Base-by-base conservation (phyloP, 2,797 vertebrate species). In the Furcifer pardalis region DNA sequence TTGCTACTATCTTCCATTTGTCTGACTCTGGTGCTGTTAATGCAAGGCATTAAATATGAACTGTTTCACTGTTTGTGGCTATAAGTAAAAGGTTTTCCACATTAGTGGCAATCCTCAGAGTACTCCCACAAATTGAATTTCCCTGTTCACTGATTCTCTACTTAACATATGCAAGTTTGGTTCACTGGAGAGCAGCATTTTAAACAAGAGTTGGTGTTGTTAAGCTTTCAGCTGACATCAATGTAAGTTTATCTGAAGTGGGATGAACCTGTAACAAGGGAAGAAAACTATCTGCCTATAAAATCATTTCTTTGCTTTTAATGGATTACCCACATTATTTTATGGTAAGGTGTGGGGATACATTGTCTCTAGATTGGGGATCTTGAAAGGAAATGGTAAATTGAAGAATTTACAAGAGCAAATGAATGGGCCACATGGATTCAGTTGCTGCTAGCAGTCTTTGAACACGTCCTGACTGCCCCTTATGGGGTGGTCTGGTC, bases 171-270 rank as follows among this genome's bases (percentile, higher is more conserved):
- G 35, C 59, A 35, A 25, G 56, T 52, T 60, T 78, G 66, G 66
- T 72, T 86, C 66, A 72, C 68, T 56, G 80, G 15, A 87, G 30
- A 7, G 30, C 49, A 65, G n/a, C 76, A 42, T 68, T 91, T 83
- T 85, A 87, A 87, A 76, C 32, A 89, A 46, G 65, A 21, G 56
- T 25, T 56, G 42, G 65, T 79, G n/a, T 81, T 86, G 81, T 84
- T 59, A 46, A 74, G 2, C 37, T 90, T 88, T 89, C 21, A 5
- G 12, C 30, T 69, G 59, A 15, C 79, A 82, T 65, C 87, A 73
- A 46, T 84, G 5, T 49, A 77, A 80, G 40, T 86, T 84, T 2
- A 63, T 77, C 79, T 81, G 85, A 86, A 88, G 32, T 73, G 9
- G 60, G 60, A 66, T 84, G 30, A 27, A 42, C 32, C 81, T 63